These are phyloP conservation scores for Microctenopoma steveboyesi DNA, from an alignment of 2,797 vertebrate species.

Conservation along the genomic window DNA sequence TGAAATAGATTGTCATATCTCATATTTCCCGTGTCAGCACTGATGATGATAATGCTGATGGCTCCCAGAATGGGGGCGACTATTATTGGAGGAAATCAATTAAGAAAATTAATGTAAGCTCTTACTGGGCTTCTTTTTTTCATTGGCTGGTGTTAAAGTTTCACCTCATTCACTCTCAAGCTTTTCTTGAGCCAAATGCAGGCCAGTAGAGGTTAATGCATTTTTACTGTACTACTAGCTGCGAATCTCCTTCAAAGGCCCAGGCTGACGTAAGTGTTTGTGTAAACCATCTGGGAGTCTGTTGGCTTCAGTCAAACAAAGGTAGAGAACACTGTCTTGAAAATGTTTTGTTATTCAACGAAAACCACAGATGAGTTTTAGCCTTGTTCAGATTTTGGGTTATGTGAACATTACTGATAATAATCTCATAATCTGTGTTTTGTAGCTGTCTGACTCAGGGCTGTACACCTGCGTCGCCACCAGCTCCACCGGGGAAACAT, in stretches of 20 bases:
- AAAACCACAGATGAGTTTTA: background rate
- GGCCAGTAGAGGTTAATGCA: slow-evolving; percentile 91
- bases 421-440: slow-evolving; percentile 27
- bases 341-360: slow-evolving; percentile 21
- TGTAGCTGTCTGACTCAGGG: slow-evolving; percentile 90
- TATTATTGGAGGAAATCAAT: slow-evolving; percentile 88
- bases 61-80: slow-evolving; percentile 66
- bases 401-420: slow-evolving; percentile 1
- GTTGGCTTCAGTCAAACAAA: slow-evolving; percentile 40
- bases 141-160: slow-evolving; percentile 64
- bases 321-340: slow-evolving; percentile 34
- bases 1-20: slow-evolving; percentile 84
- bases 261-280: slow-evolving; percentile 70
- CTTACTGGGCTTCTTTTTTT: slow-evolving; percentile 77
- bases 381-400: background rate
- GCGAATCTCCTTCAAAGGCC: slow-evolving; percentile 66
- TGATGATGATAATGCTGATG: slow-evolving; percentile 76
- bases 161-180: slow-evolving; percentile 70
- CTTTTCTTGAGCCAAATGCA: slow-evolving; percentile 79
- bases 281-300: slow-evolving; percentile 64
- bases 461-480: slow-evolving; percentile 94
- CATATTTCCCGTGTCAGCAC: slow-evolving; percentile 77
- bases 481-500: slow-evolving; percentile 95
- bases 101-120: slow-evolving; percentile 89
- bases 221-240: slow-evolving; percentile 87